These are phyloP conservation scores for Drosophila bifasciata DNA, from an alignment of 1,140 invertebrate genomes.

Conservation along the genomic window DNA sequence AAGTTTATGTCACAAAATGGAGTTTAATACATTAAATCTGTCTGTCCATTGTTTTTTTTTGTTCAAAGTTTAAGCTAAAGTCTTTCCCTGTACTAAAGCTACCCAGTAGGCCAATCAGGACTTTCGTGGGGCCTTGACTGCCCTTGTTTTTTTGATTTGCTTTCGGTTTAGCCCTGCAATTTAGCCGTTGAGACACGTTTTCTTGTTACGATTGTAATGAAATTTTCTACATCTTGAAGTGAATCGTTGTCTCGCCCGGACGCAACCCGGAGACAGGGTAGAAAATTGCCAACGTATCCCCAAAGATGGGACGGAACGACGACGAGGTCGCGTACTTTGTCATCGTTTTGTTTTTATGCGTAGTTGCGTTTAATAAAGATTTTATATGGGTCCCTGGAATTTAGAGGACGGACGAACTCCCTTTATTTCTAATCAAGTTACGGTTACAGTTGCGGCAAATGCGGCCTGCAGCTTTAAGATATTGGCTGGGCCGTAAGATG, in stretches of 20 bases:
- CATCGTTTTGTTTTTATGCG: slow-evolving; percentile 80
- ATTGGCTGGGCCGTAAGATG: slow-evolving; percentile 32
- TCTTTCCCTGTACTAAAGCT: too few relatives aligned
- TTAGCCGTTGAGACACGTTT: slow-evolving; percentile 80
- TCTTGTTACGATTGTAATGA: slow-evolving; percentile 81
- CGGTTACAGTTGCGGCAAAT: slow-evolving; percentile 58
- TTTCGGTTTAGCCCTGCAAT: slow-evolving; percentile 56
- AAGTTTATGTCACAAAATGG: too few relatives aligned
- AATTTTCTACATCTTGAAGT: slow-evolving; percentile 80
- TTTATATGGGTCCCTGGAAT: slow-evolving; percentile 55
- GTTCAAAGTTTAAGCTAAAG: too few relatives aligned
- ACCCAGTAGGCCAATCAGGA: slow-evolving; percentile 58
- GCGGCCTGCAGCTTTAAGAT: slow-evolving; percentile 66
- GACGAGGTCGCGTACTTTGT: slow-evolving; percentile 73
- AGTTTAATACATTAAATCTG: too few relatives aligned
- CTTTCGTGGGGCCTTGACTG: too few relatives aligned
- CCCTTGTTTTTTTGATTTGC: slow-evolving; percentile 58
- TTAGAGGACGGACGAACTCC: not conserved
- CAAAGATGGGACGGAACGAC: slow-evolving; percentile 52
- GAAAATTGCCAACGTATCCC: slow-evolving; percentile 43
- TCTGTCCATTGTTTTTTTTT: too few relatives aligned
- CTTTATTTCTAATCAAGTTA: slow-evolving; percentile 74
- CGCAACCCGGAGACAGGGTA: slow-evolving; percentile 5
- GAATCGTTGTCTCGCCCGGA: slow-evolving; percentile 55
- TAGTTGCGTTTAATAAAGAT: slow-evolving; percentile 82